These are phyloP conservation scores for Dreissena rostriformis DNA, from an alignment of 1,140 invertebrate species.

Conservation along the genomic window DNA sequence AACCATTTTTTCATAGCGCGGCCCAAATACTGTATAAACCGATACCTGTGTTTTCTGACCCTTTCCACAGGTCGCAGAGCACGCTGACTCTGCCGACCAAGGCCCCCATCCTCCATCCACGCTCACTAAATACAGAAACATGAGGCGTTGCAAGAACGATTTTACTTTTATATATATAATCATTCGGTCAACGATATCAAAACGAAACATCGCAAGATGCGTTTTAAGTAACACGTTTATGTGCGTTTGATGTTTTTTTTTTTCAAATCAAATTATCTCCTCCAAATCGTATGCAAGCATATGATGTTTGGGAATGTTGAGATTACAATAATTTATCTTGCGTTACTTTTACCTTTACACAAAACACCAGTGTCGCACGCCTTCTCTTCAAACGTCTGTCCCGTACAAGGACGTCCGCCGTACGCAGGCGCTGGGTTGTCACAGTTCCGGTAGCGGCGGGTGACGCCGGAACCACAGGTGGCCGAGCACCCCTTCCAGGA, in stretches of 20 bases:
- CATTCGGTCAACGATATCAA: background rate
- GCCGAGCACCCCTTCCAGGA: too few relatives aligned
- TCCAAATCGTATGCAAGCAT: too few relatives aligned
- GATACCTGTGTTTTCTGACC: background rate
- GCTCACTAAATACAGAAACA: too few relatives aligned
- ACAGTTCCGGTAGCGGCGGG: conserved; percentile 3
- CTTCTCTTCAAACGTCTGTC: background rate
- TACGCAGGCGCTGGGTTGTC: conserved; percentile 26
- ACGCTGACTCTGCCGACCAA: conserved; percentile 26
- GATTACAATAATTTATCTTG: too few relatives aligned
- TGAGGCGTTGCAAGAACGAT: background rate
- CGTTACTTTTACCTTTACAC: conserved; percentile 30
- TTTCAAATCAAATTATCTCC: too few relatives aligned
- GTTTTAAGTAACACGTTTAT: too few relatives aligned
- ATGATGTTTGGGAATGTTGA: too few relatives aligned
- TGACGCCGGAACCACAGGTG: too few relatives aligned
- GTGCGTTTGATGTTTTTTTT: too few relatives aligned
- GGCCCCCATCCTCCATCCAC: conserved; percentile 37
- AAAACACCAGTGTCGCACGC: background rate
- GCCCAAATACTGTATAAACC: conserved; percentile 33
- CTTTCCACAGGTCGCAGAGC: conserved; percentile 30
- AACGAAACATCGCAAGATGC: too few relatives aligned
- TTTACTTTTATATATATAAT: background rate
- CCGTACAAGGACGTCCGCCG: conserved; percentile 14
- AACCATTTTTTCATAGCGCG: conserved; percentile 35